Evolutionary conservation across 2,888 invertebrate genomes (phyloP).

Genomic region (Celastrina argiolus): DNA sequence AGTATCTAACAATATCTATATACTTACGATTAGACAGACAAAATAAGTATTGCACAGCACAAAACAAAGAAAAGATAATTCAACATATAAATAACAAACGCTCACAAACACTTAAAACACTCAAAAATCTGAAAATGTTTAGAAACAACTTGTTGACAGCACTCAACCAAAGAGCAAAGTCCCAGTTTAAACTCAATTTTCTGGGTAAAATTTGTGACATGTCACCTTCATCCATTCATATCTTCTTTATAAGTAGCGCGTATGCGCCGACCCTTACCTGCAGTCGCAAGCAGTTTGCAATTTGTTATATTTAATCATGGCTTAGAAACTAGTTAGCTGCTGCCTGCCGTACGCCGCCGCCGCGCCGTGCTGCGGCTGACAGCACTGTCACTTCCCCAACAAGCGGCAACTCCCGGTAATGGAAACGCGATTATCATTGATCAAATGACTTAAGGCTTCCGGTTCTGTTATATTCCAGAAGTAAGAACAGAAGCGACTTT

Average conservation of each 20-base stretch:
- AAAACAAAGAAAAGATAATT: too few relatives aligned
- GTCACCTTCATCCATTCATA: too few relatives aligned
- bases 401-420: background rate
- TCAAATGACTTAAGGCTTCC: background rate
- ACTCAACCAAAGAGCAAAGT: too few relatives aligned
- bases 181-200: too few relatives aligned
- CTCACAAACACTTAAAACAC: too few relatives aligned
- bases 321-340: background rate
- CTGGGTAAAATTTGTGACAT: too few relatives aligned
- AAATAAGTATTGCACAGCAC: too few relatives aligned
- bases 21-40: too few relatives aligned
- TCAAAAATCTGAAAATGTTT: too few relatives aligned
- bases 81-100: too few relatives aligned
- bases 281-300: background rate
- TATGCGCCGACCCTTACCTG: background rate
- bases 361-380: background rate
- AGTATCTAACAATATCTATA: too few relatives aligned
- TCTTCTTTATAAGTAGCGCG: background rate
- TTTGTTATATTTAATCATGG: constrained; percentile 1
- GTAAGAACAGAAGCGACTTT: background rate
- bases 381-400: background rate
- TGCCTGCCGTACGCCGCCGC: background rate
- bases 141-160: too few relatives aligned
- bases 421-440: background rate
- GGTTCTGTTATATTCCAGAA: background rate